Conservation (phyloP, 2,113 vertebrate species). For the Myocastor coypus region DNA sequence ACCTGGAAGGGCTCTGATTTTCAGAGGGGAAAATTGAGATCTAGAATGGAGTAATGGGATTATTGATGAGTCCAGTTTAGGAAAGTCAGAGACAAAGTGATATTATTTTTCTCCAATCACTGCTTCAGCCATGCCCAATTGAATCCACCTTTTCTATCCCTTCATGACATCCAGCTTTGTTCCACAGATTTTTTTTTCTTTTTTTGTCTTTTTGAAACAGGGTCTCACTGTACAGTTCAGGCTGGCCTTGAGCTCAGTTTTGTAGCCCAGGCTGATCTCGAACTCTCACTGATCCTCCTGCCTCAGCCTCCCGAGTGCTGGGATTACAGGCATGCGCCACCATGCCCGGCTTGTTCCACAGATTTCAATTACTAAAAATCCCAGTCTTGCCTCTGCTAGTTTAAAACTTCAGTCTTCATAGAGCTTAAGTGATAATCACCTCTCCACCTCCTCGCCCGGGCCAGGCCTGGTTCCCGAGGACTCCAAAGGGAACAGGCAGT, state of each 20-base stretch:
- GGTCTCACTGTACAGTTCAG: too few species aligned
- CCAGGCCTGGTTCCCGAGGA: background rate
- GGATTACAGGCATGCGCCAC: too few species aligned
- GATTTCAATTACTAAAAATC: background rate
- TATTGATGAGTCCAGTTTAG: conserved; percentile 28
- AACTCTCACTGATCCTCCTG: too few species aligned
- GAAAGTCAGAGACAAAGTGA: background rate
- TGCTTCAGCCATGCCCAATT: background rate
- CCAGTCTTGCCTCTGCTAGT: background rate
- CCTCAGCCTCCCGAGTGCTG: too few species aligned
- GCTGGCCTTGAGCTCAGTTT: too few species aligned
- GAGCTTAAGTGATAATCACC: too few species aligned
- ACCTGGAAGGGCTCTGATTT: background rate
- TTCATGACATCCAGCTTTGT: background rate
- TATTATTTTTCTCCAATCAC: background rate
- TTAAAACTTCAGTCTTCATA: background rate
- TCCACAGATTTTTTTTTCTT: background rate
- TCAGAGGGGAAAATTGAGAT: background rate
- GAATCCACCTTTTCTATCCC: background rate
- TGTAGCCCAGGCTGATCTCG: too few species aligned
- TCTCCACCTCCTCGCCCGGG: background rate
- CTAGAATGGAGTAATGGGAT: background rate
- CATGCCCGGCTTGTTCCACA: too few species aligned
- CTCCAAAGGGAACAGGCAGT: background rate
- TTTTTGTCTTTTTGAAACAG: too few species aligned